Percentiles rank a stretch among this genome's conserved stretches.
These are phyloP conservation scores for Scaptomyza caliginosa DNA, from an alignment of 2,888 invertebrate genomes.

Conservation along the genomic window DNA sequence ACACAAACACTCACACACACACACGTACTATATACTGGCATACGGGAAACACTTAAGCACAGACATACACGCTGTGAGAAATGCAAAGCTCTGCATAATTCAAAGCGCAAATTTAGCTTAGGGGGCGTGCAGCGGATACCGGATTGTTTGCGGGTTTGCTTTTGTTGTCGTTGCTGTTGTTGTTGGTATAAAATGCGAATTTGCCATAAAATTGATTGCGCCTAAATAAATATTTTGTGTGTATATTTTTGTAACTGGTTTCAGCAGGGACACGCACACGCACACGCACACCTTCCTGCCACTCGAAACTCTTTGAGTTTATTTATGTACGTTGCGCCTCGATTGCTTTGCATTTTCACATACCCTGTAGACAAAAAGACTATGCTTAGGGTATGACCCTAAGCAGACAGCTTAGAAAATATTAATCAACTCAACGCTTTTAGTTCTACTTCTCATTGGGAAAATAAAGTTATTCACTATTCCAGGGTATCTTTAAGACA, in stretches of 20 bases:
- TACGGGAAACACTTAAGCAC: constrained; percentile 30
- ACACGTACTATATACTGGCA: constrained; percentile 2
- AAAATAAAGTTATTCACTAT: no score
- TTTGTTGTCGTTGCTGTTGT: background rate
- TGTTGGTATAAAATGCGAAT: constrained; percentile 58
- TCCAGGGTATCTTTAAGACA: no score
- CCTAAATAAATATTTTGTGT: constrained; percentile 71
- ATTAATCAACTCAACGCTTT: no score
- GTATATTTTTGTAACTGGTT: constrained; percentile 33
- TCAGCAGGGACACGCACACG: constrained; percentile 9
- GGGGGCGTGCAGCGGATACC: constrained; percentile 1
- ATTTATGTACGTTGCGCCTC: constrained; percentile 41
- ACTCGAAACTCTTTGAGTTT: constrained; percentile 44
- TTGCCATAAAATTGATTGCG: constrained; percentile 78
- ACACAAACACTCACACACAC: constrained; percentile 9
- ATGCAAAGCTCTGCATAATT: constrained; percentile 63
- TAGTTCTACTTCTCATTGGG: no score
- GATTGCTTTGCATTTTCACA: constrained; percentile 36
- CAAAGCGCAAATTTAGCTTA: constrained; percentile 47
- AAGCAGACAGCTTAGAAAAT: no score
- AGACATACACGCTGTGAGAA: constrained; percentile 5
- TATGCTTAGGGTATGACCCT: constrained; percentile 2
- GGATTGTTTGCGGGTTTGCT: constrained; percentile 11
- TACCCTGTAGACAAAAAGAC: constrained; percentile 8
- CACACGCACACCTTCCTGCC: background rate